Percentiles rank a stretch among this genome's conserved stretches.
Evolutionary conservation across 1,140 invertebrate species (phyloP).

Genomic region (Pomacea maculata): DNA sequence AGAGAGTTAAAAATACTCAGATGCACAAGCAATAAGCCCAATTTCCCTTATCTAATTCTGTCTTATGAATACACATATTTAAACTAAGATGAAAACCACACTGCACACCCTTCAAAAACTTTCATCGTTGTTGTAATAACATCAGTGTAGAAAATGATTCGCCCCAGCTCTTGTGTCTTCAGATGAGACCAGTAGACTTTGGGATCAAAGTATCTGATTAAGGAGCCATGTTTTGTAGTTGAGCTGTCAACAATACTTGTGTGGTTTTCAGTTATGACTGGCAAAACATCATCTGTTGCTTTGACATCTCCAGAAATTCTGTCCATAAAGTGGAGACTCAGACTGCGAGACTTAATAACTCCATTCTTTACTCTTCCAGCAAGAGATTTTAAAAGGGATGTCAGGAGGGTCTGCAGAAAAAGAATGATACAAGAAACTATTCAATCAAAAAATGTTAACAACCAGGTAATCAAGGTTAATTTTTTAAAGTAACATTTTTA

Average conservation of each 20-base stretch:
- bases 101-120: slow-evolving; percentile 71
- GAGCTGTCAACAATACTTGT: not conserved
- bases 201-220: slow-evolving; percentile 81
- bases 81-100: not conserved
- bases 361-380: slow-evolving; percentile 55
- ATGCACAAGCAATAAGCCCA: too few species aligned
- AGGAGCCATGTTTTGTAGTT: not conserved
- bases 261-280: slow-evolving; percentile 34
- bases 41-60: too few species aligned
- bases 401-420: slow-evolving; percentile 3
- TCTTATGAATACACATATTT: too few species aligned
- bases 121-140: slow-evolving; percentile 81
- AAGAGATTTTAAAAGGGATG: not conserved
- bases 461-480: too few species aligned
- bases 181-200: slow-evolving; percentile 70
- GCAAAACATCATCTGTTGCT: slow-evolving; percentile 33
- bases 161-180: slow-evolving; percentile 78
- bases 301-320: slow-evolving; percentile 8
- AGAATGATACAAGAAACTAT: too few species aligned
- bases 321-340: slow-evolving; percentile 72
- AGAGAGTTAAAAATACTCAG: too few species aligned
- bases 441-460: too few species aligned
- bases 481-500: not conserved
- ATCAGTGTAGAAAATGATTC: slow-evolving; percentile 84
- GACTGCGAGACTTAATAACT: slow-evolving; percentile 68